Evolutionary conservation across 1,140 invertebrate genomes (phyloP), one percentile per base, ranked within the genome.

Genomic region (Harlomillsia oculata): DNA sequence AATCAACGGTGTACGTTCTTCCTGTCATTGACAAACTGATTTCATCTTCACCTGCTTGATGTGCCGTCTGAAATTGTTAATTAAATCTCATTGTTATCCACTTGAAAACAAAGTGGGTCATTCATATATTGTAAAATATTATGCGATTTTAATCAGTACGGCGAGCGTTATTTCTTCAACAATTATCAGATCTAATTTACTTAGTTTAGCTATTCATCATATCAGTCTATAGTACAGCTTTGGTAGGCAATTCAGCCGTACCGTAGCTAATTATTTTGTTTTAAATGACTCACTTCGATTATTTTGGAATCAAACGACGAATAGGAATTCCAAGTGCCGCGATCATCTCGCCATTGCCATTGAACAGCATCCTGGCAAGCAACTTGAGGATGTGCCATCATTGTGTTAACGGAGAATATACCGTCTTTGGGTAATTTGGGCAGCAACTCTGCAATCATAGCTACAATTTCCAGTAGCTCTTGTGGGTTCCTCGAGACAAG

Each of bases 271-370:
- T n/a, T n/a, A n/a, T n/a, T n/a, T 39, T 43, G 23, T 26, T 18
- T 51, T 56, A 21, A 37, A 9, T 44, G 56, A 30, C 25, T 45
- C 72, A 82, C 89, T 85, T 82, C 91, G 71, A 84, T 92, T 53
- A 85, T 84, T 69, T 81, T 75, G 55, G 81, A 85, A 72, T 87
- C 84, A 49, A 84, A 81, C 29, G 76, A 72, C 39, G 78, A 79
- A 67, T 85, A 87, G 4, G 81, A 76, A 72, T 84, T 83, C 79
- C 83, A 86, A 36, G 79, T 73, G 29, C 81, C 80, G 51, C 80
- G 72, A 68, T 87, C 93, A 72, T 96, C 92, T 43, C 87, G 79
- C 92, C 93, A 97, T 72, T 95, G 91, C 94, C 94, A 97, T 58
- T 85, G 80, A 2, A 93, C 87, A 55, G 83, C 79, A 68, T 90